These are phyloP conservation scores for Linnaemya tessellans DNA, from an alignment of 2,888 invertebrate genomes.

Conservation along the genomic window DNA sequence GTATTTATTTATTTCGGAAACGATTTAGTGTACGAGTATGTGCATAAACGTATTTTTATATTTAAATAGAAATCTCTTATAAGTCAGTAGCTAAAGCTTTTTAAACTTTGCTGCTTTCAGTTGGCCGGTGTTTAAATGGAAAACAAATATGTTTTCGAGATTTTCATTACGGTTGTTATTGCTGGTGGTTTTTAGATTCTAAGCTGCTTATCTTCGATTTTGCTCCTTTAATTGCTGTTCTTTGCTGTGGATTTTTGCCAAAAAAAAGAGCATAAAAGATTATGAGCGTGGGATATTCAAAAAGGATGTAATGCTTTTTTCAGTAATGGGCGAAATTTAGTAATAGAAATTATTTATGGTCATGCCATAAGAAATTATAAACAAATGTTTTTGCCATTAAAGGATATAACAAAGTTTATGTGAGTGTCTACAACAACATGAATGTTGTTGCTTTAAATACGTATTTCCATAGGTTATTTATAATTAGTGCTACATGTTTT, in stretches of 20 bases:
- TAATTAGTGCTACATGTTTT: not conserved
- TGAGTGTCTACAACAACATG: not conserved
- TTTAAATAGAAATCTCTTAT: not conserved
- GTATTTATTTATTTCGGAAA: too few species aligned
- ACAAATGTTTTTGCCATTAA: not conserved
- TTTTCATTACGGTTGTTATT: slow-evolving; percentile 1
- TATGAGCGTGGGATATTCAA: not conserved
- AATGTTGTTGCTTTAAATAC: not conserved
- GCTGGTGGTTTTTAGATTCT: slow-evolving; percentile 3
- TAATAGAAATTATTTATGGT: not conserved
- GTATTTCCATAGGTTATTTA: not conserved
- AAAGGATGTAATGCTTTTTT: not conserved
- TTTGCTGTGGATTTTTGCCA: slow-evolving; percentile 9
- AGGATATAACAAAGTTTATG: not conserved
- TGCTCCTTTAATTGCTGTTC: slow-evolving; percentile 1
- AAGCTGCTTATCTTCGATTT: slow-evolving; percentile 40
- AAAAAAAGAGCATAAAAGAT: slow-evolving; percentile 7
- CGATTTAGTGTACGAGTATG: too few species aligned
- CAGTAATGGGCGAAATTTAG: slow-evolving; percentile 22
- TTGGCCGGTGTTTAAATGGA: slow-evolving; percentile 36
- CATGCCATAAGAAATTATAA: not conserved
- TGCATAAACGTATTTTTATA: not conserved
- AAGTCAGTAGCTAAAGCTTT: not conserved
- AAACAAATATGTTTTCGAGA: slow-evolving; percentile 1
- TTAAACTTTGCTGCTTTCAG: not conserved